Conservation (phyloP, 2,113 vertebrate species). For the Aphelocoma coerulescens region DNA sequence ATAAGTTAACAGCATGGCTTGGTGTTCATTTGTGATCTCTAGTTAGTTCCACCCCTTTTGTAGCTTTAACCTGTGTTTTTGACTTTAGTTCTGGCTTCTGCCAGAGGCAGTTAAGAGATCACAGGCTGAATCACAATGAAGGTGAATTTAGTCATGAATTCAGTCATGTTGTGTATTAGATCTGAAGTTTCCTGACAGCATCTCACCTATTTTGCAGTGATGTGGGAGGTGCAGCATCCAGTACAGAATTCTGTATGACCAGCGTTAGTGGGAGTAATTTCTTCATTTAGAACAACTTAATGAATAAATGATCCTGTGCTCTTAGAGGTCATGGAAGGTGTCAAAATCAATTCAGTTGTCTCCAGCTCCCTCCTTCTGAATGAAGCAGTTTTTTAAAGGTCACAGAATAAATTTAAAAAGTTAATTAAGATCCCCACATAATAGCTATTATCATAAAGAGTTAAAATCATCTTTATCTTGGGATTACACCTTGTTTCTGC, state of each 20-base stretch:
- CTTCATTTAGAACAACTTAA: not conserved
- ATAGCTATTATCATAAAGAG: not conserved
- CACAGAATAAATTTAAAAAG: not conserved
- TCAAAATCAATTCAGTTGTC: not conserved
- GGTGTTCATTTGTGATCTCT: not conserved
- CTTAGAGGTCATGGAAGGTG: not conserved
- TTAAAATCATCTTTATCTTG: not conserved
- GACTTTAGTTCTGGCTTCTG: not conserved
- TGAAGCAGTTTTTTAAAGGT: not conserved
- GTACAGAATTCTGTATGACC: not conserved
- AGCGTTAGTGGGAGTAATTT: not conserved
- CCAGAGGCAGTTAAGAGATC: not conserved
- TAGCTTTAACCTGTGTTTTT: not conserved
- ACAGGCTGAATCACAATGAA: not conserved
- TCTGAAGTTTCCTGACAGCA: not conserved
- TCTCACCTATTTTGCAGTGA: not conserved
- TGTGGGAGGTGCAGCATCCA: not conserved
- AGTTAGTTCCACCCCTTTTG: not conserved
- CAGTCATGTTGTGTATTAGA: not conserved
- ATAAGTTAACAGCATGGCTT: constrained; percentile 47
- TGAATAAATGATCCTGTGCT: not conserved
- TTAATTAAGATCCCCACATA: not conserved
- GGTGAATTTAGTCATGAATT: not conserved
- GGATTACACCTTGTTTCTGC: not conserved
- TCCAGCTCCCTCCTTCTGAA: not conserved